Base-by-base conservation (phyloP, 2,888 invertebrate genomes). In the Limenitis camilla region DNA sequence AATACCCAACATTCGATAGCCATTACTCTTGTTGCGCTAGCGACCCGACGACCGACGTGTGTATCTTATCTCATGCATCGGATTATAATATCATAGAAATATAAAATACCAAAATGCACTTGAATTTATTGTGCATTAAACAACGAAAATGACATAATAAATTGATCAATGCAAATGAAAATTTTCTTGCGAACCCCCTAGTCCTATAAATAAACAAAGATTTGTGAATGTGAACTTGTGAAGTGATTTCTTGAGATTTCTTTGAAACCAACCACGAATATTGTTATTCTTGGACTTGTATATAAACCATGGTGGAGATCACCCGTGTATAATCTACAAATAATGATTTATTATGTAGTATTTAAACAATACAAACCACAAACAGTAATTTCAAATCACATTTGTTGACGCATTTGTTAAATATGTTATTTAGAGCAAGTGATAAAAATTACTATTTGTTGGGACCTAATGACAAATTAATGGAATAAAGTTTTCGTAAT, bases 401-500 rank as follows among this genome's bases (percentile, higher is more conserved):
- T 69, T 68, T 64, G 66, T 74, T 61, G 76, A 82, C 79, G 78
- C 71, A 74, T 68, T 74, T 66, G 62, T 65, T 68, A 72, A 74
- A 71, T 68, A 69, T 63, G 61, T 69, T 71, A 80, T 81, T 80
- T 76, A 52, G 80, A 76, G 63, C 81, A 71, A 62, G 50, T 59
- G 76, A 76, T 78, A 77, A 76, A 64, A 67, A 67, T 62, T 52
- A 61, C 60, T 61, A 62, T 57, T 59, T 47, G 59, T 48, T 58
- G 52, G 57, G 55, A 46, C 58, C 61, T 85, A 84, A 85, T 77
- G 78, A 76, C 63, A 72, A 75, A 78, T 80, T 79, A 82, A 84
- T 83, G 70, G 71, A 63, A 64, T 74, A 68, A 66, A 65, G 53
- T 62, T 69, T 67, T 65, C 61, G 59, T 72, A 69, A 72, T 74